Evolutionary conservation across 2,888 invertebrate species (phyloP), one percentile per base, ranked within the genome.

Genomic region (Drosophila subquinaria): DNA sequence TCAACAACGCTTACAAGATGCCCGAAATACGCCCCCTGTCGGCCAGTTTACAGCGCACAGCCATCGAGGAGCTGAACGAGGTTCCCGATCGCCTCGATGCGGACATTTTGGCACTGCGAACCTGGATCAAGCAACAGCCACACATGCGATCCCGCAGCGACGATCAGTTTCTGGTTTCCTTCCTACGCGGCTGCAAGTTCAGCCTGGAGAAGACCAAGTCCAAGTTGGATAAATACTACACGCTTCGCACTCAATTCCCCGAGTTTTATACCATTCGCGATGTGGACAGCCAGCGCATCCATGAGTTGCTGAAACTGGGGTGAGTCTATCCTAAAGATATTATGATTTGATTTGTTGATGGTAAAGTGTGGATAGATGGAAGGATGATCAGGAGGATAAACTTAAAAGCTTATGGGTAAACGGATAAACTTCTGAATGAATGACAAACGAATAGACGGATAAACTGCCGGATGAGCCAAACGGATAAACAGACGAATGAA

Each of bases 221-320:
- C 59, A 94, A 94, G 80, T 70, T 94, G n/a, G 94, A 94, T 63
- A 93, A 93, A 89, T 95, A 93, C 82, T 95, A 95, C 79, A 94
- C 94, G 0, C 62, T 91, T 59, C 93, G 94, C 81, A 92, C 93
- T 0, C 90, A 94, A 52, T 92, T 94, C n/a, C 95, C 95, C 0
- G 95, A 95, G 74, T 93, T 94, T 68, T 94, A 94, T 76, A 91
- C 70, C 3, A 84, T 90, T 65, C 71, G 83, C 11, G 77, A 90
- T 73, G 82, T 90, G 15, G 74, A 86, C 17, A 83, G 79, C 63
- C 65, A 82, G 4, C 76, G 73, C 6, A 35, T 82, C 2, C 64
- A 63, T 42, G 88, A 89, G 17, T 45, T 87, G 2, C 15, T 90
- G 5, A 50, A 60, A 55, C 60, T 87, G 45, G 91, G 91, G 90